Conservation (phyloP, 1,140 invertebrate species). For the Plectrocnemia conspersa region DNA sequence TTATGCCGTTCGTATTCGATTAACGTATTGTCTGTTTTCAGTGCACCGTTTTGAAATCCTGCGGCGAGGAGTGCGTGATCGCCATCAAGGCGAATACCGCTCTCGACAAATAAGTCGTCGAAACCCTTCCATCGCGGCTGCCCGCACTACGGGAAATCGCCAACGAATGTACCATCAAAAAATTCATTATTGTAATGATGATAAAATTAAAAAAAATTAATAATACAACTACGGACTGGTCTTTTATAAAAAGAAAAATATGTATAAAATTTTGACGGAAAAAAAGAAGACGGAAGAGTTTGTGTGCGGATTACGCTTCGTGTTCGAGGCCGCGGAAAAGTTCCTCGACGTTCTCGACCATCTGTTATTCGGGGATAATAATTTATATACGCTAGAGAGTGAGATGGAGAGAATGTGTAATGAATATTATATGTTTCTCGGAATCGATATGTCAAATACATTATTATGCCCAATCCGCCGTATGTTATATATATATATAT, state of each 20-base stretch:
- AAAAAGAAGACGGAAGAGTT: constrained; percentile 35
- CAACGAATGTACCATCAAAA: constrained; percentile 27
- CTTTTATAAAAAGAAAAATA: constrained; percentile 36
- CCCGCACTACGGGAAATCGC: constrained; percentile 10
- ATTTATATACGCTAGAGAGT: neutral
- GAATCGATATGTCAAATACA: constrained; percentile 13
- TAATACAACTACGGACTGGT: constrained; percentile 35
- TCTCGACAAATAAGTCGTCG: constrained; percentile 75
- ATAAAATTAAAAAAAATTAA: constrained; percentile 22
- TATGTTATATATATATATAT: too few species aligned
- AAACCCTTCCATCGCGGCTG: constrained; percentile 4
- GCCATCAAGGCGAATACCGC: constrained; percentile 90
- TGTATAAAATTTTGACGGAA: constrained; percentile 36
- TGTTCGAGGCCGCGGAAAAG: constrained; percentile 30
- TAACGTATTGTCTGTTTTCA: constrained; percentile 45
- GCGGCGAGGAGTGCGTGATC: constrained; percentile 89
- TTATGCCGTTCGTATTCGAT: neutral
- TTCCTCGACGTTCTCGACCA: constrained; percentile 23
- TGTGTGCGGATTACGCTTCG: constrained; percentile 35
- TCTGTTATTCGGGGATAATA: constrained; percentile 18
- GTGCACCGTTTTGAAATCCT: constrained; percentile 88
- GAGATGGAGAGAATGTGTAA: too few species aligned
- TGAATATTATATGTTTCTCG: too few species aligned
- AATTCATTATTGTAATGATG: constrained; percentile 35
- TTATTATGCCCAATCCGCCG: constrained; percentile 18